Conservation (phyloP, 2,888 invertebrate species). For the Ochropacha duplaris region DNA sequence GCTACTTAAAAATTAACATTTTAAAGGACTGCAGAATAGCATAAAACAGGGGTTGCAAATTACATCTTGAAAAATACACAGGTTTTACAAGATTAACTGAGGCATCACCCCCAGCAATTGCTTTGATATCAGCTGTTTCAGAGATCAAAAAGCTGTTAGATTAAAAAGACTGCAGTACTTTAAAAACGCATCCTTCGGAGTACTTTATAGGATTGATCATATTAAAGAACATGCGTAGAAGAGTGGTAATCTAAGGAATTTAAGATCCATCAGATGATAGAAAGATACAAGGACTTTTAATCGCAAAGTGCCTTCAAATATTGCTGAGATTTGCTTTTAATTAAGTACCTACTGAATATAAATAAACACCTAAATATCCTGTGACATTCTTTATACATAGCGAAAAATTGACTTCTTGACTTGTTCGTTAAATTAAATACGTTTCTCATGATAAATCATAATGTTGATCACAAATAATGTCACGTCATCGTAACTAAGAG, state of each 20-base stretch:
- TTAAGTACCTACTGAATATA: no score
- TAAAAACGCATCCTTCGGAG: constrained; percentile 34
- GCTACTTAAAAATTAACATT: constrained; percentile 58
- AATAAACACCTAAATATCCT: no score
- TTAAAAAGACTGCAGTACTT: constrained; percentile 48
- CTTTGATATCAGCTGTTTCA: constrained; percentile 68
- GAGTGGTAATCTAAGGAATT: constrained; percentile 8
- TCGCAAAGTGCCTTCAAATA: no score
- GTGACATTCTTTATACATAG: no score
- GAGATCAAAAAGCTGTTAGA: constrained; percentile 61
- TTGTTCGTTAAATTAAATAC: no score
- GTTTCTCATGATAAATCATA: constrained; percentile 14
- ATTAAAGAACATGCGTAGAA: neutral
- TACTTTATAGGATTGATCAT: constrained; percentile 8
- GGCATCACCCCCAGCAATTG: constrained; percentile 46
- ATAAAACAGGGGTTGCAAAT: constrained; percentile 63
- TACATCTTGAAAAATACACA: constrained; percentile 70
- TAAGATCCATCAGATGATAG: constrained; percentile 19
- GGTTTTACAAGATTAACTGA: constrained; percentile 66
- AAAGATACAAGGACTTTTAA: neutral
- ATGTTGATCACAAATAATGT: constrained; percentile 38
- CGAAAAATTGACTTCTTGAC: no score
- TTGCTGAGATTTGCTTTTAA: no score
- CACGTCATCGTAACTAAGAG: constrained; percentile 69
- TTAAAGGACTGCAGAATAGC: constrained; percentile 46